Evolutionary conservation across 30 jellyfish, hydroid and myxozoan genomes (phyloP).

Genomic region (Chrysaora quinquecirrha): DNA sequence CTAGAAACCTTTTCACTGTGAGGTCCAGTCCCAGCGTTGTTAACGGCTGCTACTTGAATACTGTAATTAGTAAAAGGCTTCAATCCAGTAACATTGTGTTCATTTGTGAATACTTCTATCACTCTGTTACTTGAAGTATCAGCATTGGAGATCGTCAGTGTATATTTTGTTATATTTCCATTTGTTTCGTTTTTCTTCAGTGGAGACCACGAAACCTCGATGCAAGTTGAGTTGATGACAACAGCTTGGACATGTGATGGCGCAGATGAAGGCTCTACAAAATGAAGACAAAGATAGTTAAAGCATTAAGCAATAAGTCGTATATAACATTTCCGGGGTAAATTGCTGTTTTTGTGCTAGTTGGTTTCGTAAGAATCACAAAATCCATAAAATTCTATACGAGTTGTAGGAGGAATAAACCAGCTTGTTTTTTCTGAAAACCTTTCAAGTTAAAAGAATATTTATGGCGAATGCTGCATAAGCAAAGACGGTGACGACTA

Average conservation of each 20-base stretch:
- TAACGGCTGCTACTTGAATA: slow-evolving; percentile 57
- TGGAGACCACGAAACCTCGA: slow-evolving; percentile 33
- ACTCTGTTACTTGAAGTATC: not conserved
- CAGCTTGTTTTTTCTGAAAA: too few species aligned
- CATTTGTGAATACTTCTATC: not conserved
- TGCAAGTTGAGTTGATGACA: slow-evolving; percentile 3
- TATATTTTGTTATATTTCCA: slow-evolving; percentile 40
- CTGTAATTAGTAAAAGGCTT: slow-evolving; percentile 59
- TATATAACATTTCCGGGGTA: too few species aligned
- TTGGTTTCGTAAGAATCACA: too few species aligned
- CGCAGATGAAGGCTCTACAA: slow-evolving; percentile 48
- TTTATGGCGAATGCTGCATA: too few species aligned
- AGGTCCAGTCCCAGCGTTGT: slow-evolving; percentile 42
- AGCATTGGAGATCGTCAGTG: not conserved
- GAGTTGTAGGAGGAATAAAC: too few species aligned
- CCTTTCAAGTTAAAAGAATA: too few species aligned
- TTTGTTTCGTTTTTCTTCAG: slow-evolving; percentile 55
- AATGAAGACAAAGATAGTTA: too few species aligned
- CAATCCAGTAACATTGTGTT: slow-evolving; percentile 9
- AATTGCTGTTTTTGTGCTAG: too few species aligned
- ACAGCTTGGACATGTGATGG: slow-evolving; percentile 18
- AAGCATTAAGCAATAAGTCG: too few species aligned
- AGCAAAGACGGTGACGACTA: too few species aligned
- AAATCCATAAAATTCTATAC: too few species aligned
- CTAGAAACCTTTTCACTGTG: not conserved